Evolutionary conservation across 2,797 vertebrate species (phyloP), one percentile per base, ranked within the genome.

Genomic region (Emys orbicularis): DNA sequence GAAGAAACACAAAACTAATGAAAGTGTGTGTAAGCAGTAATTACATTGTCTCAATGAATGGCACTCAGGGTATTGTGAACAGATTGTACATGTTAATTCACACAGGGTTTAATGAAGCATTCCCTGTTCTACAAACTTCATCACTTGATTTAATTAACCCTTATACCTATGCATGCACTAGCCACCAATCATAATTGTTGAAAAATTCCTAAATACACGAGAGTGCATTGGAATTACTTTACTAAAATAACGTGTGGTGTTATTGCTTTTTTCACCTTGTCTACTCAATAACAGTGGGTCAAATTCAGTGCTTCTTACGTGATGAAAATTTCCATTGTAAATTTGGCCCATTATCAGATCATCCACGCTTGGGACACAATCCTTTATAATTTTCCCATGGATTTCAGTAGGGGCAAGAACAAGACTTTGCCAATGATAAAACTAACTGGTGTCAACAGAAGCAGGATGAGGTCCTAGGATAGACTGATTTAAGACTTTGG

Each of bases 71-170:
- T 95, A 92, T 94, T 86, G 81, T 9, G 94, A 98, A 96, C 96
- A 89, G 97, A 97, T 92, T 94, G 87, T 92, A 94, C 76, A 8
- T n/a, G 92, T 96, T 97, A 89, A 84, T 92, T 97, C 96, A 93
- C 90, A 82, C 95, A 93, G 93, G 94, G 96, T 96, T 97, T 98
- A 98, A 98, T 96, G 98, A 98, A 94, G 97, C 97, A 16, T 97
- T 95, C 90, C 86, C 13, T 98, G 98, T 98, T 97, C 97, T 97
- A 97, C 98, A 98, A 96, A 97, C 94, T 95, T 96, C 80, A 84
- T 89, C 87, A 37, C 90, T 93, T 93, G 97, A 97, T 96, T 96
- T 95, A 95, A 98, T 98, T 97, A 98, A 97, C 97, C 97, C 97
- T 96, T 93, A 34, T 88, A 95, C 85, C 91, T 79, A 57, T 81